Evolutionary conservation across 2,888 invertebrate species (phyloP), one percentile per base, ranked within the genome.

Genomic region (Candidula unifasciata): DNA sequence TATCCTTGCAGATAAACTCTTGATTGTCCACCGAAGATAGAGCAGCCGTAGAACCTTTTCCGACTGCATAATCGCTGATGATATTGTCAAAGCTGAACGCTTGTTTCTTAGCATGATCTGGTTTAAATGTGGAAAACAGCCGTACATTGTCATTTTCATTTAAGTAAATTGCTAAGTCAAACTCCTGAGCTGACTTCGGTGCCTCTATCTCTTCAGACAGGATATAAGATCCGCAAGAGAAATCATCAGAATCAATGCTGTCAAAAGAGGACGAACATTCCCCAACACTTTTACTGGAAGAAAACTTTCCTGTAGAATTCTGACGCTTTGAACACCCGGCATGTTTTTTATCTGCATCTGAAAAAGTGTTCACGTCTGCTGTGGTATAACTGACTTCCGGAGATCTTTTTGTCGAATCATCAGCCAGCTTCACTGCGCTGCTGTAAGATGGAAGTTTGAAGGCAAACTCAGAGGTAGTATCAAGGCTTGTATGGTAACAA

Each of bases 171-270:
- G 60, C 18, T 6, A n/a, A 60, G 13, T 44, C 44, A 44, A 44
- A 44, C n/a, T 6, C 60, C 18, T 60, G 24, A 24, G 21, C 5
- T 60, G 60, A n/a, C n/a, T 24, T n/a, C n/a, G 10, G 24, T 21
- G 18, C 21, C 21, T n/a, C 60, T 60, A n/a, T n/a, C 3, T 60
- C 60, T 60, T 60, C 60, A 21, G 60, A 60, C 5, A 60, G 21
- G 60, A 60, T 16, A n/a, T n/a, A 30, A 10, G 77, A 82, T 8
- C 73, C 82, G 3, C 68, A 76, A 1, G 82, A 82, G 24, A 1
- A 37, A 60, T 82, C 64, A 16, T 82, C 82, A 5, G 82, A 68
- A 24, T 82, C 82, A 27, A 30, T 74, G 44, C 82, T 82, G n/a
- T 74, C 82, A 37, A 54, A 82, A 6, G 82, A 82, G 13, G 71